A percentile compares a stretch with the other conserved stretches of the same genome.
Conservation (phyloP, 2,888 invertebrate species). For the Leptinotarsa peninsularis region DNA sequence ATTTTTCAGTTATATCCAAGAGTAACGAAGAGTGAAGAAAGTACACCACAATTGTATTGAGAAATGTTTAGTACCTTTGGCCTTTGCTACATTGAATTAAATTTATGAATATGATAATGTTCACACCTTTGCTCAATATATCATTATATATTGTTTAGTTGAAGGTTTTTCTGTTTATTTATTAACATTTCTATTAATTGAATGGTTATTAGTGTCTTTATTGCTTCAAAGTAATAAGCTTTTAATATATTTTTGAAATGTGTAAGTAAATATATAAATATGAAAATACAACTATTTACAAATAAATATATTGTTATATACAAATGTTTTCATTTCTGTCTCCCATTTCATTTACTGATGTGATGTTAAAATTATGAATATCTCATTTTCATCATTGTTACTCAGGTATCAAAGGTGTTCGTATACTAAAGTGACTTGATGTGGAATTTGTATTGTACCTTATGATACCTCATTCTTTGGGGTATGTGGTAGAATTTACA, state of each 20-base stretch:
- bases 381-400: background rate
- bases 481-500: no score
- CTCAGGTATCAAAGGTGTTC: background rate
- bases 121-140: slow-evolving; percentile 66
- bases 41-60: slow-evolving; percentile 47
- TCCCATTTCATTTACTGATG: no score
- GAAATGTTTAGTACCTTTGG: slow-evolving; percentile 53
- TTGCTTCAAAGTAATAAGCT: slow-evolving; percentile 62
- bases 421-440: no score
- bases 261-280: slow-evolving; percentile 66
- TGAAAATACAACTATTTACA: slow-evolving; percentile 61
- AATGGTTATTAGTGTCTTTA: slow-evolving; percentile 56
- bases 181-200: slow-evolving; percentile 48
- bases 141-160: slow-evolving; percentile 62
- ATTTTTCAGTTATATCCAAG: slow-evolving; percentile 65
- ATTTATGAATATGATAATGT: slow-evolving; percentile 39
- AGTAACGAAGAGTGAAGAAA: slow-evolving; percentile 63
- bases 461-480: no score
- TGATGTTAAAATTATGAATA: no score
- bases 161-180: slow-evolving; percentile 59
- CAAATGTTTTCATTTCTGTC: slow-evolving; percentile 3
- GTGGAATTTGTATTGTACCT: no score
- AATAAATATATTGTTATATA: slow-evolving; percentile 51
- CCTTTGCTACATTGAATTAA: slow-evolving; percentile 42
- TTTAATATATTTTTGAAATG: slow-evolving; percentile 64